These are phyloP conservation scores for Sycobia sp. DNA, from an alignment of 1,140 invertebrate genomes.

Conservation along the genomic window DNA sequence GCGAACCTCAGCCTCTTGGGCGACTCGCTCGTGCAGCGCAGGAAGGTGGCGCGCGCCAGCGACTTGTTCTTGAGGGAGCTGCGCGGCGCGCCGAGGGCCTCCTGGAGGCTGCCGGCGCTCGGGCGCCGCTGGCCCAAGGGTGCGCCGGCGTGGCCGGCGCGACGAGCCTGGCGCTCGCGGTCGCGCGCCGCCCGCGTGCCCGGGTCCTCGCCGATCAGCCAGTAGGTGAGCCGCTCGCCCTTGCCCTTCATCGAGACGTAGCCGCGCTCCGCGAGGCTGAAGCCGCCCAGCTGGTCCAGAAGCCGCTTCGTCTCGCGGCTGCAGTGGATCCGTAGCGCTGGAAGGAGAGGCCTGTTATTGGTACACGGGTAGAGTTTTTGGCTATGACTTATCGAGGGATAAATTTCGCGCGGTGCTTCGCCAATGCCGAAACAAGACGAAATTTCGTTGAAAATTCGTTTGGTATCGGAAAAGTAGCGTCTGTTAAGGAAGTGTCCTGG, in stretches of 20 bases:
- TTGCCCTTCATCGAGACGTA: conserved; percentile 86
- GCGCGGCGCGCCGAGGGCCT: conserved; percentile 57
- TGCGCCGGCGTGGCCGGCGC: conserved; percentile 38
- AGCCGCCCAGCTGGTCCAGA: conserved; percentile 80
- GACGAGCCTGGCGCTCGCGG: conserved; percentile 60
- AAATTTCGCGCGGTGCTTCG: too few species aligned
- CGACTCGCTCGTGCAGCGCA: conserved; percentile 77
- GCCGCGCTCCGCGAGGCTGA: conserved; percentile 77
- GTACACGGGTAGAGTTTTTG: too few species aligned
- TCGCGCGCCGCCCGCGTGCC: conserved; percentile 61
- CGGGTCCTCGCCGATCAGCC: conserved; percentile 79
- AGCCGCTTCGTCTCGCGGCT: conserved; percentile 75
- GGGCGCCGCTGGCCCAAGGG: conserved; percentile 30
- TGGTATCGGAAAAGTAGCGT: too few species aligned
- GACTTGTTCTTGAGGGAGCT: conserved; percentile 70
- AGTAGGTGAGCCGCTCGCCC: conserved; percentile 83
- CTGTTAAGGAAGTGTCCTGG: too few species aligned
- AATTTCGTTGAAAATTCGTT: too few species aligned
- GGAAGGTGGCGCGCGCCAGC: conserved; percentile 52
- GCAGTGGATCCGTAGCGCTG: conserved; percentile 85
- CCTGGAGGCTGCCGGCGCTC: conserved; percentile 35
- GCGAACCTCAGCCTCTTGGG: conserved; percentile 80
- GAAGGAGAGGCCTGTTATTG: conserved; percentile 5
- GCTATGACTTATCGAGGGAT: too few species aligned
- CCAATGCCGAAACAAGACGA: too few species aligned